Evolutionary conservation across 2,113 vertebrate species (phyloP), one percentile per base, ranked within the genome.

Genomic region (Rhegmatorhina hoffmannsi): DNA sequence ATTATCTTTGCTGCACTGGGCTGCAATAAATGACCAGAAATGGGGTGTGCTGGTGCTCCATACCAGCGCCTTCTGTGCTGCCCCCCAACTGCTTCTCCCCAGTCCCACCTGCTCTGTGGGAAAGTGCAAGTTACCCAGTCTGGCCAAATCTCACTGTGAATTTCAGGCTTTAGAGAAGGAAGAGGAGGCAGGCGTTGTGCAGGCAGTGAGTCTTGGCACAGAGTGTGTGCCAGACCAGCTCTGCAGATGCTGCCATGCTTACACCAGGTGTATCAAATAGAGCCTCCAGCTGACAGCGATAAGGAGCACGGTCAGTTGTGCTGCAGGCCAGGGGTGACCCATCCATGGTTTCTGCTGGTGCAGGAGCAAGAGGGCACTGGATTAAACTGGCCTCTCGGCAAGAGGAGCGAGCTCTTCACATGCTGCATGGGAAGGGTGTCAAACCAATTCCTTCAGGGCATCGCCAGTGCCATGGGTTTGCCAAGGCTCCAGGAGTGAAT

Each of bases 171-270:
- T n/a, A 12, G 49, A 12, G 82, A 18, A 79, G 8, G 15, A 33
- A 77, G 55, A 44, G 33, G 36, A 55, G 34, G 19, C 17, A 19
- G 38, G 43, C 2, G 0, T 47, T 20, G 17, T 44, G 76, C 6
- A 2, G 25, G 20, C 33, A 24, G 43, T 0, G 3, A 16, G 3
- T 47, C 24, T 17, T 0, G 1, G 68, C 73, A 11, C 17, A 7
- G 47, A 40, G 13, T 0, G 0, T 3, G 1, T 1, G 0, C 31
- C 18, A 2, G 10, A 25, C 31, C 40, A 1, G 26, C 63, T 33
- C 59, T 17, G 25, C 46, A 28, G 24, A 5, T 0, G 0, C 33
- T 3, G 11, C 40, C 1, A 0, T 1, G 3, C n/a, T 24, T 50
- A 16, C 7, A 33, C 20, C 33, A 10, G 33, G 26, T 11, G n/a